Conservation (phyloP, 2,113 vertebrate species). For the Cisticola juncidis region DNA sequence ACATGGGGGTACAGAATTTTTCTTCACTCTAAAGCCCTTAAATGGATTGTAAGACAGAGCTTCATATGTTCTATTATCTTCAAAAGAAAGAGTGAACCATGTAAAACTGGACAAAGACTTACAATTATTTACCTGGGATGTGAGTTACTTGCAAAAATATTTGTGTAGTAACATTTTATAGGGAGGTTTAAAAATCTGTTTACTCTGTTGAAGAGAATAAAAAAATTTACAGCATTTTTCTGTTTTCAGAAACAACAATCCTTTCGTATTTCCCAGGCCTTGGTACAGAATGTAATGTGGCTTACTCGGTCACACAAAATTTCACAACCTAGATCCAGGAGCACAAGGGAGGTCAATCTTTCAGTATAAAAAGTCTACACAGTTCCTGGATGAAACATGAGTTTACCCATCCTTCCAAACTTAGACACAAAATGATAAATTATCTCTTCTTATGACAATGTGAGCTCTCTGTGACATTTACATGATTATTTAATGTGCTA, state of each 20-base stretch:
- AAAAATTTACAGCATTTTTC: constrained; percentile 56
- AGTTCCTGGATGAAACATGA: not conserved
- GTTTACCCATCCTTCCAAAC: not conserved
- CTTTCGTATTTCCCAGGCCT: constrained; percentile 30
- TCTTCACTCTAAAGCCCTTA: not conserved
- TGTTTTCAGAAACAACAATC: constrained; percentile 59
- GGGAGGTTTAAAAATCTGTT: constrained; percentile 42
- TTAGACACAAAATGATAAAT: not conserved
- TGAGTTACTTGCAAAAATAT: constrained; percentile 49
- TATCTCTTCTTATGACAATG: not conserved
- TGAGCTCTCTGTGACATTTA: constrained; percentile 18
- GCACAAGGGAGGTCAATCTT: not conserved
- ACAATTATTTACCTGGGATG: constrained; percentile 23
- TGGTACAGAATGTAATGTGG: not conserved
- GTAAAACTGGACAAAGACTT: not conserved
- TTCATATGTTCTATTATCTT: not conserved
- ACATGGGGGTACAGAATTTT: not conserved
- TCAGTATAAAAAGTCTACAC: not conserved
- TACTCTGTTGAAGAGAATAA: constrained; percentile 43
- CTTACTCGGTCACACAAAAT: not conserved
- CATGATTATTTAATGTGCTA: not conserved
- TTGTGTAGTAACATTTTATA: constrained; percentile 38
- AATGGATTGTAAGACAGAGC: not conserved
- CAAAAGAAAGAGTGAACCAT: not conserved
- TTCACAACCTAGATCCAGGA: constrained; percentile 11